Conservation (phyloP, 2,888 invertebrate species). For the Acanthosepion pharaonis region DNA sequence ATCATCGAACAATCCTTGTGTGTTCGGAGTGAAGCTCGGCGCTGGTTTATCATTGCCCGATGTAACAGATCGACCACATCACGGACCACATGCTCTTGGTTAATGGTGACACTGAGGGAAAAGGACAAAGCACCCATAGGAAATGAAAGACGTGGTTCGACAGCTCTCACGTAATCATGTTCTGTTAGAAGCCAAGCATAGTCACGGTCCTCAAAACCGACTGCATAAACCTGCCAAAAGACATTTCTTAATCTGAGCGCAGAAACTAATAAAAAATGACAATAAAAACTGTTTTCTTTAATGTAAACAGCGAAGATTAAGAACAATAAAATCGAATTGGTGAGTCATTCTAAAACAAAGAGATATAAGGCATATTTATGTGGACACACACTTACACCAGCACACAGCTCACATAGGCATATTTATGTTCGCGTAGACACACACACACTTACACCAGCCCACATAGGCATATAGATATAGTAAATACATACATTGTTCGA, state of each 20-base stretch:
- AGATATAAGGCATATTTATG: neutral
- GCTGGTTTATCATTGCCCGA: conserved; percentile 8
- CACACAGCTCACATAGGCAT: neutral
- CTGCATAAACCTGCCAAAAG: conserved; percentile 35
- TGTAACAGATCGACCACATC: conserved; percentile 61
- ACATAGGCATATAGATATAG: neutral
- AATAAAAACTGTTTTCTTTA: neutral
- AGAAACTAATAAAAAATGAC: neutral
- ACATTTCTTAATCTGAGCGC: neutral
- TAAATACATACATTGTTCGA: too few relatives aligned
- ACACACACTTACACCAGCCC: neutral
- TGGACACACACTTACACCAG: too few relatives aligned
- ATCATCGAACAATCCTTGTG: conserved; percentile 38
- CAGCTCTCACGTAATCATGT: conserved; percentile 63
- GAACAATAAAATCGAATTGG: neutral
- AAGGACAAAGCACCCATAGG: conserved; percentile 66
- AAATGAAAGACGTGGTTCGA: conserved; percentile 58
- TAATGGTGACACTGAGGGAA: conserved; percentile 59
- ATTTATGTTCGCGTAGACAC: neutral
- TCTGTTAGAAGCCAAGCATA: conserved; percentile 72
- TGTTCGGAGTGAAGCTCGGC: neutral
- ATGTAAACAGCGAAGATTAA: neutral
- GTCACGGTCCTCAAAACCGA: conserved; percentile 53
- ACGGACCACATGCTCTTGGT: conserved; percentile 61
- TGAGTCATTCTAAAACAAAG: neutral